Evolutionary conservation across 2,888 invertebrate species (phyloP).

Genomic region (Matsumyia berberina): DNA sequence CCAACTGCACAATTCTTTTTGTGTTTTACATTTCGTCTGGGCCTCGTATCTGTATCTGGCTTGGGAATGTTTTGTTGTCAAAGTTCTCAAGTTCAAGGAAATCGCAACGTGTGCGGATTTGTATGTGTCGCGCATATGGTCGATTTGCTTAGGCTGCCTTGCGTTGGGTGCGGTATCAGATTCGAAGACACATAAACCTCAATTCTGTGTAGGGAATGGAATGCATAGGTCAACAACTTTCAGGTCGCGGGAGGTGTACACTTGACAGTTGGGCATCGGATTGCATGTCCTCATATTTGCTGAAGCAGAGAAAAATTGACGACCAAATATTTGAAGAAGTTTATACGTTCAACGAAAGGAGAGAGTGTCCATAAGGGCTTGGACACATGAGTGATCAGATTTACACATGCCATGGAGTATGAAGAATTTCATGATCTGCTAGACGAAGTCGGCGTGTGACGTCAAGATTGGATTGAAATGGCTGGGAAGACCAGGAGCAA

Average conservation of each 20-base stretch:
- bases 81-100: conserved; percentile 74
- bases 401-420: too few species aligned
- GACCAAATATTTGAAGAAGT: too few species aligned
- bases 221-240: conserved; percentile 68
- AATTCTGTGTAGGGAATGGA: conserved; percentile 50
- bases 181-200: conserved; percentile 62
- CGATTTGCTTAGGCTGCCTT: conserved; percentile 42
- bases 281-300: conserved; percentile 8
- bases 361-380: too few species aligned
- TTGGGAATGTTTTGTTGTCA: conserved; percentile 70
- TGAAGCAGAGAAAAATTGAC: too few species aligned
- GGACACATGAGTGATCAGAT: too few species aligned
- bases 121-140: conserved; percentile 56
- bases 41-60: conserved; percentile 22
- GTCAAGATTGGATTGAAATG: too few species aligned
- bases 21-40: conserved; percentile 37
- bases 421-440: too few species aligned
- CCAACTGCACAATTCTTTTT: conserved; percentile 20
- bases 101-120: conserved; percentile 55
- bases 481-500: too few species aligned
- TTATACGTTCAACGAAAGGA: too few species aligned
- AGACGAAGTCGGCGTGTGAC: too few species aligned
- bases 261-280: not conserved
- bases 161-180: conserved; percentile 46
- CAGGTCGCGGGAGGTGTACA: conserved; percentile 48